A percentile compares a stretch with the other conserved stretches of the same genome.
Evolutionary conservation across 92 coral and sea anemone species (phyloP).

Genomic region (Zoanthus gigantus): DNA sequence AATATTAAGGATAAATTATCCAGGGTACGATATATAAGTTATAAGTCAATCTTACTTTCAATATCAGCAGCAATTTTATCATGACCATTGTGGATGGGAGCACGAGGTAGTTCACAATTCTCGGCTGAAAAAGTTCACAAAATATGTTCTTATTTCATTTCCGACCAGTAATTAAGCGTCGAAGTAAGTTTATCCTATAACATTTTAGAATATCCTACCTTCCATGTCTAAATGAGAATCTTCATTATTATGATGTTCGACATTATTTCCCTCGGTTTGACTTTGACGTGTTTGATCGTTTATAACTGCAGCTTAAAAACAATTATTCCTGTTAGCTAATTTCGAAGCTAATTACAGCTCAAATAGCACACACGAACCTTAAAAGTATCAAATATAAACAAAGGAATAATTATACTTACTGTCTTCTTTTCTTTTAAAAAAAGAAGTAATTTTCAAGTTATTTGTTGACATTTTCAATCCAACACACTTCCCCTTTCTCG

Average conservation of each 20-base stretch:
- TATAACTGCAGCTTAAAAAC: conserved; percentile 34
- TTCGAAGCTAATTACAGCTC: conserved; percentile 17
- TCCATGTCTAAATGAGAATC: conserved; percentile 33
- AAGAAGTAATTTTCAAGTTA: conserved; percentile 45
- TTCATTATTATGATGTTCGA: conserved; percentile 21
- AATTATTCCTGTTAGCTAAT: background rate
- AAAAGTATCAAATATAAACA: conserved; percentile 37
- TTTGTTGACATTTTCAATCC: conserved; percentile 31
- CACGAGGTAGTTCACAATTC: conserved; percentile 13
- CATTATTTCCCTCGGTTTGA: conserved; percentile 34
- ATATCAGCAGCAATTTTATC: conserved; percentile 17
- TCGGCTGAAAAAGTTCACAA: conserved; percentile 37
- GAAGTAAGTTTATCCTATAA: conserved; percentile 16
- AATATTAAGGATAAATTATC: conserved; percentile 24
- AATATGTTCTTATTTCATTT: conserved; percentile 16
- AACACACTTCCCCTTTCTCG: conserved; percentile 31
- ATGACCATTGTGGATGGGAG: conserved; percentile 1
- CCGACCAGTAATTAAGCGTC: conserved; percentile 35
- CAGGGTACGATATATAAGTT: conserved; percentile 1
- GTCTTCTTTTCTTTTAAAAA: conserved; percentile 38
- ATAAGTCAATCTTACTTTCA: conserved; percentile 26
- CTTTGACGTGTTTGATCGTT: conserved; percentile 33
- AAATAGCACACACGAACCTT: conserved; percentile 46
- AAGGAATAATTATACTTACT: conserved; percentile 37
- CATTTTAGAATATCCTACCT: conserved; percentile 30